Percentiles rank a stretch among this genome's conserved stretches.
phyloP scores from a whole-genome alignment of 2,888 invertebrate species.

The Syritta pipiens region DNA sequence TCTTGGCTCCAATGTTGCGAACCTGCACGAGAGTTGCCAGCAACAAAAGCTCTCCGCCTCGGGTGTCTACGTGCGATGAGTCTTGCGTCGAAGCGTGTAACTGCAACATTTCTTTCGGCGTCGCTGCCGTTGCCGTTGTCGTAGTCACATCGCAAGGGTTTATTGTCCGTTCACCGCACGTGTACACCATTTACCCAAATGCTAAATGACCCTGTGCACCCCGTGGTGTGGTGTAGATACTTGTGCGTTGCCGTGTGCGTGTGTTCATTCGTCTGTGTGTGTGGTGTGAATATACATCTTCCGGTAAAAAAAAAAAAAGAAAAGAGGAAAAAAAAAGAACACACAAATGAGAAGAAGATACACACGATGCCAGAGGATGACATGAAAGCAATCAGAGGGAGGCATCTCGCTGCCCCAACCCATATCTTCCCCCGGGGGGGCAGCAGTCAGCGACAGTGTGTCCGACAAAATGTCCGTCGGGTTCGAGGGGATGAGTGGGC shows the following conservation, averaged over 20 bases:
- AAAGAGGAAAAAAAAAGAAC: not conserved
- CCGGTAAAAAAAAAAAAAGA: conserved; percentile 9
- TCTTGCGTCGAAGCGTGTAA: too few relatives aligned
- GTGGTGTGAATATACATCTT: conserved; percentile 35
- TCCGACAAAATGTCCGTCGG: not conserved
- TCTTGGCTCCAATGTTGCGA: conserved; percentile 13
- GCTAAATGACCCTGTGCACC: conserved; percentile 41
- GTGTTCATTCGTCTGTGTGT: too few relatives aligned
- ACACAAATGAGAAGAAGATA: not conserved
- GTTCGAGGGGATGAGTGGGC: too few relatives aligned
- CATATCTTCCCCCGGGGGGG: not conserved
- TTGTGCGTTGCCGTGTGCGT: too few relatives aligned
- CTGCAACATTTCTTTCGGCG: conserved; percentile 6
- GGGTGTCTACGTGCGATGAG: too few relatives aligned
- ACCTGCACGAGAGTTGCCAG: too few relatives aligned
- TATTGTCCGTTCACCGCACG: conserved; percentile 63
- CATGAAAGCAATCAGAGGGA: conserved; percentile 27
- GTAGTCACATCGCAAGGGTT: conserved; percentile 56
- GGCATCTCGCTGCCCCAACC: not conserved
- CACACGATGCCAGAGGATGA: not conserved
- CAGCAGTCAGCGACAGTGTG: conserved; percentile 29
- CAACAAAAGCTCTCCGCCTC: too few relatives aligned
- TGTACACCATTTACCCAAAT: conserved; percentile 57
- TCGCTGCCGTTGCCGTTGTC: not conserved
- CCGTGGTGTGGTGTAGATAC: conserved; percentile 14